Base-by-base conservation (phyloP, 1,140 invertebrate genomes). In the Platyura marginata region DNA sequence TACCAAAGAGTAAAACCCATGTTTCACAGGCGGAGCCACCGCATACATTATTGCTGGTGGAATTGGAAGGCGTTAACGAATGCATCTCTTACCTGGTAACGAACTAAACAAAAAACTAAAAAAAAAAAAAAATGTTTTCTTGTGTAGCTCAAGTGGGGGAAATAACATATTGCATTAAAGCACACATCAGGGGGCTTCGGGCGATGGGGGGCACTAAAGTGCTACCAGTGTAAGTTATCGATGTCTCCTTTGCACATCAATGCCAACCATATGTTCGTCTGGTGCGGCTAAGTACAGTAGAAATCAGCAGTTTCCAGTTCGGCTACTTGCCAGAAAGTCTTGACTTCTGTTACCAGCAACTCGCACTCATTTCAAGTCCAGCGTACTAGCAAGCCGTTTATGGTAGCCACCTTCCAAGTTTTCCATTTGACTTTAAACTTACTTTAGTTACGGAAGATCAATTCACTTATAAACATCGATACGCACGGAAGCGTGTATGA, bases 311-410 rank as follows among this genome's bases (percentile, higher is more conserved):
- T 38, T 38, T 38, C 36, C 36, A 38, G 36, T 38, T 38, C 36
- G 36, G 36, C 36, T 38, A 38, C 36, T 38, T 38, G 36, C 36
- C 36, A 38, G 34, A 36, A 36, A 38, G 36, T 38, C 36, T 38
- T 38, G 36, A 38, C 36, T 38, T 38, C 36, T 38, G 36, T 38
- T 38, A 38, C 34, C 34, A 36, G 16, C 34, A 36, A 36, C 36
- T 38, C 36, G 18, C 36, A 38, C 18, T 38, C 36, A 38, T 38
- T 38, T 18, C 36, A 38, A n/a, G 18, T 38, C 36, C 18, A 38
- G 36, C 36, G 20, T 4, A 18, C 36, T 18, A 38, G 16, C 16
- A 20, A 38, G 5, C 36, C 4, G 25, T 29, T 29, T 29, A 29
- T 29, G 25, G 25, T 29, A 29, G 25, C 25, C 25, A 29, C 25